A percentile compares a stretch with the other conserved stretches of the same genome.
phyloP scores from a whole-genome alignment of 2,797 vertebrate species.

The Enteromius unitaeniatus region DNA sequence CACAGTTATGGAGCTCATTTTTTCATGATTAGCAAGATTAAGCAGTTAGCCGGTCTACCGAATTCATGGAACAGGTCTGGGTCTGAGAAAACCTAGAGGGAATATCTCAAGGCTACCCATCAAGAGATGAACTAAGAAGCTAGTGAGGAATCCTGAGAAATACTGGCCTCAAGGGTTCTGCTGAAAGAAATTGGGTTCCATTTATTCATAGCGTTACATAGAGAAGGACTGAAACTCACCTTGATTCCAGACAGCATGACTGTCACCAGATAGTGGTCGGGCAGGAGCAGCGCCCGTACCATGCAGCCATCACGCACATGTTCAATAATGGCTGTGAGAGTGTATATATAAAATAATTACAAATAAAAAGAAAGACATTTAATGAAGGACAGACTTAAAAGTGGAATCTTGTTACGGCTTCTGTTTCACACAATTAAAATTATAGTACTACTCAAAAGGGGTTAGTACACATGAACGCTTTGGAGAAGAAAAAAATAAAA shows the following conservation, averaged over 20 bases:
- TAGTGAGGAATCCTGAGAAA: not conserved
- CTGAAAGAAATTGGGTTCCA: not conserved
- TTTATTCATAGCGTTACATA: not conserved
- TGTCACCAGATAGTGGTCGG: constrained; percentile 92
- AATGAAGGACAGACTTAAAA: not conserved
- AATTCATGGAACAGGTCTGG: not conserved
- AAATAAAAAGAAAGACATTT: not conserved
- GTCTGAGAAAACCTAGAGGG: constrained; percentile 5
- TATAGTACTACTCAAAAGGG: not conserved
- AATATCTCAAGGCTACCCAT: not conserved
- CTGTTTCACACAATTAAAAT: not conserved
- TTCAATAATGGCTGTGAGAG: constrained; percentile 89
- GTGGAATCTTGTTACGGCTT: not conserved
- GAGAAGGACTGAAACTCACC: constrained; percentile 75
- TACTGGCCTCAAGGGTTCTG: not conserved
- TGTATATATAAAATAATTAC: not conserved
- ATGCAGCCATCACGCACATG: constrained; percentile 95
- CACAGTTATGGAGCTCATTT: not conserved
- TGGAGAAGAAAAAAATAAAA: not conserved
- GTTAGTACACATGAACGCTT: not conserved
- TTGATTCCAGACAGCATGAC: constrained; percentile 97
- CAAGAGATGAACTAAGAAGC: constrained; percentile 9
- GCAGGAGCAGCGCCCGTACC: constrained; percentile 93
- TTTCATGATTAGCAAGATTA: constrained; percentile 5
- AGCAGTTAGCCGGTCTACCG: not conserved